Conservation (phyloP, 2,888 invertebrate genomes). For the Clivina fossor region DNA sequence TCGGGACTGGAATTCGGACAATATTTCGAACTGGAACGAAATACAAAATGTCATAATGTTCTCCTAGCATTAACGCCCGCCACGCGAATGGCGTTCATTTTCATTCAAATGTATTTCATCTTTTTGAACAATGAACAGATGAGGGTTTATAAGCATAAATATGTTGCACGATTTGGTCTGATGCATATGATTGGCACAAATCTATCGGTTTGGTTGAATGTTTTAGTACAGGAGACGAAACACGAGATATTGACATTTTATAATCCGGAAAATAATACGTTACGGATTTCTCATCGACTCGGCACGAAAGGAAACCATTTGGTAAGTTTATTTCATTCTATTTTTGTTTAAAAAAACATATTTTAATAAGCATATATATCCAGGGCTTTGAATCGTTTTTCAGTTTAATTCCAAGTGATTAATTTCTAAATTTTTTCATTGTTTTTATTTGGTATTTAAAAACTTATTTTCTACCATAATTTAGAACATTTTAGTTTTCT, state of each 20-base stretch:
- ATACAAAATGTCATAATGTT: constrained; percentile 90
- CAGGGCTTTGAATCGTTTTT: no score
- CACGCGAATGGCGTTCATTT: constrained; percentile 92
- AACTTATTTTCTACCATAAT: no score
- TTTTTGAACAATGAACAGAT: constrained; percentile 97
- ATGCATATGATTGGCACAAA: constrained; percentile 99
- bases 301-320: constrained; percentile 58
- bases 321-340: no score
- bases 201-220: constrained; percentile 94
- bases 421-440: no score
- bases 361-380: neutral
- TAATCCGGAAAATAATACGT: constrained; percentile 82
- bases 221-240: constrained; percentile 91
- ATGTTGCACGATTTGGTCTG: constrained; percentile 89
- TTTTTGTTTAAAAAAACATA: no score
- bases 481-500: no score
- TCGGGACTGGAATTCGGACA: constrained; percentile 93
- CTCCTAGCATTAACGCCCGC: constrained; percentile 87
- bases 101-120: constrained; percentile 98
- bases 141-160: constrained; percentile 84
- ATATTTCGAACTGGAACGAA: constrained; percentile 88
- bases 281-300: constrained; percentile 76
- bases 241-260: constrained; percentile 92
- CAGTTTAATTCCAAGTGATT: no score
- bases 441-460: no score